Evolutionary conservation across 1,140 invertebrate genomes (phyloP).

Genomic region (Zaprionus tsacasi): DNA sequence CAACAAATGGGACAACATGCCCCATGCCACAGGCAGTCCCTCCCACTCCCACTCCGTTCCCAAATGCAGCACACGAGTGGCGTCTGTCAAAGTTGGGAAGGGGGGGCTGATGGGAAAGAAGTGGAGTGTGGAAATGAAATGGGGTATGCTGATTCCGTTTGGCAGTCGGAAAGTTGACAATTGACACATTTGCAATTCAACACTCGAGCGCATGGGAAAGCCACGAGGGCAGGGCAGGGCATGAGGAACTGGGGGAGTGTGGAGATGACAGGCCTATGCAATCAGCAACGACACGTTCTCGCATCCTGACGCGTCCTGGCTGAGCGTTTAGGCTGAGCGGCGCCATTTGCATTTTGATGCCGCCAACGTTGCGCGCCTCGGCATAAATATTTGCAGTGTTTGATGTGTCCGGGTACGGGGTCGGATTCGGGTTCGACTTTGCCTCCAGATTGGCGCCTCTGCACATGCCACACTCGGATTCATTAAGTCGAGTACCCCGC

Average conservation of each 20-base stretch:
- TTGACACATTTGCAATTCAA: constrained; percentile 83
- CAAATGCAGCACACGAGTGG: constrained; percentile 1
- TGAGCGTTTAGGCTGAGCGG: constrained; percentile 40
- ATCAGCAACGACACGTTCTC: constrained; percentile 32
- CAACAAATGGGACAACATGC: constrained; percentile 67
- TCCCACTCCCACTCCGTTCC: too few relatives aligned
- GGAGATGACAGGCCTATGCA: constrained; percentile 5
- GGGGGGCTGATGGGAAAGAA: not conserved
- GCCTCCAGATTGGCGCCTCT: constrained; percentile 27
- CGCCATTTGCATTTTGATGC: constrained; percentile 55
- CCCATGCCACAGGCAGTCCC: constrained; percentile 4
- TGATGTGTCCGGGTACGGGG: constrained; percentile 56
- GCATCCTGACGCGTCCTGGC: constrained; percentile 20
- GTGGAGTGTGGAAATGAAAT: not conserved
- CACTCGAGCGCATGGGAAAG: constrained; percentile 55
- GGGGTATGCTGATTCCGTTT: constrained; percentile 35
- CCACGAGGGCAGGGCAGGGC: not conserved
- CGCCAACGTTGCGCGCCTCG: constrained; percentile 19
- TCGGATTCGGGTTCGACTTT: constrained; percentile 52
- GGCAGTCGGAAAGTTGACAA: constrained; percentile 76
- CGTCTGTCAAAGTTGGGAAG: constrained; percentile 1
- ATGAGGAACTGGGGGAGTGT: not conserved
- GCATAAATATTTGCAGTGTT: constrained; percentile 81
- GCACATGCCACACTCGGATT: constrained; percentile 53
- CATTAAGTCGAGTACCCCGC: constrained; percentile 71